Conservation (phyloP, 2,113 vertebrate genomes). For the Alces alces region DNA sequence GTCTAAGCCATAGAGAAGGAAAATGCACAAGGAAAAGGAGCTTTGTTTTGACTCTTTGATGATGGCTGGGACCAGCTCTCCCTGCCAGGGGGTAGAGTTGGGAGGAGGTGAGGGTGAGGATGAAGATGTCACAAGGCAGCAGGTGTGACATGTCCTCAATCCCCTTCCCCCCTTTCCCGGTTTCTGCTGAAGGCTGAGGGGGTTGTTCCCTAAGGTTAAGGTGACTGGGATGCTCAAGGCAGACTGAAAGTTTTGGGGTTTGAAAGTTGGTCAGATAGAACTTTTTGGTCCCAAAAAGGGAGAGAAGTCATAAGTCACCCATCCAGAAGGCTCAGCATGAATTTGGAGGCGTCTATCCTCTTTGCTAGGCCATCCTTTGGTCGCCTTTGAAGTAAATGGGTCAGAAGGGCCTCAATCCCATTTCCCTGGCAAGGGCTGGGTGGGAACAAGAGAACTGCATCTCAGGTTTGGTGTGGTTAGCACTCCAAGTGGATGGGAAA, state of each 20-base stretch:
- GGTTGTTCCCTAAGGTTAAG: not conserved
- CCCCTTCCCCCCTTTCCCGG: not conserved
- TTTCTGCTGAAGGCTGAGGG: not conserved
- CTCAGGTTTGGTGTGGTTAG: not conserved
- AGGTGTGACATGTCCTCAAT: not conserved
- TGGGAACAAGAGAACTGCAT: too few species aligned
- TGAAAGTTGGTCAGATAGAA: not conserved
- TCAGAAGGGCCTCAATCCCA: not conserved
- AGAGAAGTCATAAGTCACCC: not conserved
- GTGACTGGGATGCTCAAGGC: not conserved
- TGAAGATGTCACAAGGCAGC: not conserved
- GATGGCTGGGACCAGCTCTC: not conserved
- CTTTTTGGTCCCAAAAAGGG: not conserved
- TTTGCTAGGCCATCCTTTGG: not conserved
- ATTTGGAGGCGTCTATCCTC: not conserved
- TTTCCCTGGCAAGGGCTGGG: not conserved
- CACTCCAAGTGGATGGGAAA: not conserved
- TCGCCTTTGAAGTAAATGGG: not conserved
- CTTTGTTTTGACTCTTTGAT: conserved; percentile 31
- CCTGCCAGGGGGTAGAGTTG: not conserved
- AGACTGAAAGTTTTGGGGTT: not conserved
- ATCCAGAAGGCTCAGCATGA: not conserved
- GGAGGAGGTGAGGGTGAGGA: not conserved
- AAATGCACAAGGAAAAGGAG: not conserved
- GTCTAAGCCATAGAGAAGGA: conserved; percentile 14